Base-by-base conservation (phyloP, 2,113 vertebrate genomes). In the Dipodomys spectabilis region DNA sequence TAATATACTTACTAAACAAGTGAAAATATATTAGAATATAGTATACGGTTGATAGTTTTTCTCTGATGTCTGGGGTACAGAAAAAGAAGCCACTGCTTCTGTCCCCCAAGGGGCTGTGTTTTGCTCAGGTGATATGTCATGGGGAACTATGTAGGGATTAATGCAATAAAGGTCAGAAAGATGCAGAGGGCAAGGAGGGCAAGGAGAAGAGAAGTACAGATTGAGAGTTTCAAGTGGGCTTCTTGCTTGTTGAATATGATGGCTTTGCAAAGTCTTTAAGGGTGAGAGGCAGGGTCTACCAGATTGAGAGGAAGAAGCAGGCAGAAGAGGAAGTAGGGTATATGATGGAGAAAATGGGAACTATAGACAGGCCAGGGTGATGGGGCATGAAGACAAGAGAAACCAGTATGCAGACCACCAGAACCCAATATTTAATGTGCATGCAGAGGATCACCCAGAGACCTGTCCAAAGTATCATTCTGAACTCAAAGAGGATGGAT, bases 261-360 rank as follows among this genome's bases (percentile, higher is more conserved):
- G 11, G 10, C 23, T 28, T 11, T 16, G 1, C 0, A 1, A 35
- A 88, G 22, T 83, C 28, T 75, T 28, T 10, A 15, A 60, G 39
- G 4, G 18, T 22, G 35, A 75, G 45, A n/a, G 18, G 49, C 35
- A 13, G 6, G 1, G 5, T 0, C 71, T 25, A 45, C 65, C 72
- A 10, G 35, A 6, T 18, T 2, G 4, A 8, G 12, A 25, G 71
- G 19, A 28, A 32, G 53, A 19, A 28, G 27, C 2, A 11, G n/a
- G 25, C 64, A 35, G 49, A 77, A 0, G 44, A 64, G 25, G 30
- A 12, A 23, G 45, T 5, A 11, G 2, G 20, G 2, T 5, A 18
- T 3, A 3, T 22, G 6, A 2, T 0, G 5, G 32, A 9, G 25
- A 23, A 9, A 0, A 6, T 2, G 10, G 25, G 19, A 79, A 9